Conservation (phyloP, 2,113 vertebrate genomes). For the Saguinus imperator region DNA sequence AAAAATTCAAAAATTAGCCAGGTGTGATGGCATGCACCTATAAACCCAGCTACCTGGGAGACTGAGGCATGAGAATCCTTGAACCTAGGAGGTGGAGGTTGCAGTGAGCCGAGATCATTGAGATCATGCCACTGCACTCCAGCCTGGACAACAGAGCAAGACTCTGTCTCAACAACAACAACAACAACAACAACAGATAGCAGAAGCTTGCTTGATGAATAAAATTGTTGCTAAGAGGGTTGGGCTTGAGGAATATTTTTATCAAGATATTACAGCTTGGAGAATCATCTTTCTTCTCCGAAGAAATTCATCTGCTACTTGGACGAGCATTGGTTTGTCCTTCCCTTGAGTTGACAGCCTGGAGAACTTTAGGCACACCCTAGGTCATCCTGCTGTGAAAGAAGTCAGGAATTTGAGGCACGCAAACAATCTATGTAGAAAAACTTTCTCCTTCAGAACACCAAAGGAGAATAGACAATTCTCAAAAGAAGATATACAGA, state of each 20-base stretch:
- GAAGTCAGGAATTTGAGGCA: not conserved
- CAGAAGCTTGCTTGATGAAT: not conserved
- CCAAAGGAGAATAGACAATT: not conserved
- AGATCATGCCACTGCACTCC: too few species aligned
- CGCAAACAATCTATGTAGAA: not conserved
- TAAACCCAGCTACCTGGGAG: too few species aligned
- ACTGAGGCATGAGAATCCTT: too few species aligned
- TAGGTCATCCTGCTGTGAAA: not conserved
- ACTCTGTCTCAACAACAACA: too few species aligned
- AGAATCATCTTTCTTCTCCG: slow-evolving; percentile 3
- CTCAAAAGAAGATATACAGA: too few species aligned
- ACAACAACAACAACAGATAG: too few species aligned
- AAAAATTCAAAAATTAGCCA: too few species aligned
- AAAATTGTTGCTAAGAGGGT: not conserved
- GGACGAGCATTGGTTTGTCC: not conserved
- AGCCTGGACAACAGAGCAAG: too few species aligned
- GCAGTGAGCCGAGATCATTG: too few species aligned
- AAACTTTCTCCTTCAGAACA: not conserved
- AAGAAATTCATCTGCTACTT: not conserved
- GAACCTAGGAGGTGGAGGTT: too few species aligned
- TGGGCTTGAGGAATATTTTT: not conserved
- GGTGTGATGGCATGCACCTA: too few species aligned
- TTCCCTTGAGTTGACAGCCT: not conserved
- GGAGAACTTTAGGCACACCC: not conserved
- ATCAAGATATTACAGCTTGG: not conserved